A percentile compares a stretch with the other conserved stretches of the same genome.
Evolutionary conservation across 92 coral and sea anemone genomes (phyloP).

Genomic region (Phenganax stokvisi): DNA sequence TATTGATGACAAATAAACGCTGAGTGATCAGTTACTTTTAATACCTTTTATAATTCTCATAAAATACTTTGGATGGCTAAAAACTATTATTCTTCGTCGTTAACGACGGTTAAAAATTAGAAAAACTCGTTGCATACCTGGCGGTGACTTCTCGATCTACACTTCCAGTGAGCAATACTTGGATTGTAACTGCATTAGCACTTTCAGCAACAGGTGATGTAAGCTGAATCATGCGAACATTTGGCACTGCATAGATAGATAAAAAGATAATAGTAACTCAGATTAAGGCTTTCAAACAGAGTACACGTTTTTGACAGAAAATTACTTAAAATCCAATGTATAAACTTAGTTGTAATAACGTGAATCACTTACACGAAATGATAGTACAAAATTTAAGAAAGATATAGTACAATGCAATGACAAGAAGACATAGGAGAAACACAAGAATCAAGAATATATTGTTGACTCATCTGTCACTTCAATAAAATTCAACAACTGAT

Average conservation of each 20-base stretch:
- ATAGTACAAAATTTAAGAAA: background rate
- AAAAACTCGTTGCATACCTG: background rate
- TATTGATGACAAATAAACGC: too few species aligned
- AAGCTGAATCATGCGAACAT: slow-evolving; percentile 16
- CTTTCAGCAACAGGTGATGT: background rate
- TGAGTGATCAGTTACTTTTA: too few species aligned
- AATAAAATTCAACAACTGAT: too few species aligned
- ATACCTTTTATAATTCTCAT: too few species aligned
- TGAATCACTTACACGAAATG: background rate
- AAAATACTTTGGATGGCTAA: too few species aligned
- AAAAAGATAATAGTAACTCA: background rate
- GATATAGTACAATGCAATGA: too few species aligned
- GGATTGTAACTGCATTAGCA: background rate
- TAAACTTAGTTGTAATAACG: background rate
- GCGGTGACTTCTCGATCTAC: slow-evolving; percentile 31
- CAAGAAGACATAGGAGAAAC: too few species aligned
- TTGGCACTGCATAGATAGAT: background rate
- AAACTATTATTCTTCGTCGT: too few species aligned
- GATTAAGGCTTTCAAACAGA: background rate
- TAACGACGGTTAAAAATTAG: too few species aligned
- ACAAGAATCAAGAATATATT: too few species aligned
- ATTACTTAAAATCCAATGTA: background rate
- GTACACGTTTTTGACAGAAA: background rate
- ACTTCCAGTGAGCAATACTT: slow-evolving; percentile 15
- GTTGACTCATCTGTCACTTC: too few species aligned